phyloP scores from a whole-genome alignment of 2,113 vertebrate genomes.

The Calypte anna region DNA sequence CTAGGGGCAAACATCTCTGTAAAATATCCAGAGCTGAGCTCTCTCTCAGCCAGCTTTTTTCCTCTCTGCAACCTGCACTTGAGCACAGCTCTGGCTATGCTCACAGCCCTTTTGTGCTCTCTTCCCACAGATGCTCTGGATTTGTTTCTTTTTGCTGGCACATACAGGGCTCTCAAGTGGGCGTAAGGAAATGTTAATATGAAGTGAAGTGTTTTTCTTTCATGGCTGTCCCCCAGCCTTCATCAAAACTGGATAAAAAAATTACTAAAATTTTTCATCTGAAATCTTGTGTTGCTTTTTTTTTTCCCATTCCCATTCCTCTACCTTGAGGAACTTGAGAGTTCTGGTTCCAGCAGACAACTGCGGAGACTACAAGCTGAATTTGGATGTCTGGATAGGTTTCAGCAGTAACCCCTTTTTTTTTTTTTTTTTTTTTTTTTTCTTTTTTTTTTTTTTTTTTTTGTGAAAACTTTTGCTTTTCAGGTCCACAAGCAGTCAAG shows the following conservation, averaged over 20 bases:
- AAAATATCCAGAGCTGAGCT: background rate
- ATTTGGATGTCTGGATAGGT: background rate
- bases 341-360: background rate
- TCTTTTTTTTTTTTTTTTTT: background rate
- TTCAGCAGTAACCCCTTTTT: background rate
- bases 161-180: background rate
- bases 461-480: background rate
- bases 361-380: background rate
- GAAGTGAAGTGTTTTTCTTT: background rate
- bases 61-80: background rate
- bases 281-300: background rate
- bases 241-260: background rate
- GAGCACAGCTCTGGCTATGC: background rate
- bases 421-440: too few species aligned
- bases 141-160: background rate
- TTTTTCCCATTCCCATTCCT: too few species aligned
- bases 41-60: background rate
- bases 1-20: background rate
- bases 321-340: too few species aligned
- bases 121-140: background rate
- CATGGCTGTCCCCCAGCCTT: background rate
- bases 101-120: background rate
- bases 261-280: background rate
- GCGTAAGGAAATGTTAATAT: background rate
- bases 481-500: background rate